Evolutionary conservation across 2,888 invertebrate genomes (phyloP), one percentile per base, ranked within the genome.

Genomic region (Cataglyphis cursor): DNA sequence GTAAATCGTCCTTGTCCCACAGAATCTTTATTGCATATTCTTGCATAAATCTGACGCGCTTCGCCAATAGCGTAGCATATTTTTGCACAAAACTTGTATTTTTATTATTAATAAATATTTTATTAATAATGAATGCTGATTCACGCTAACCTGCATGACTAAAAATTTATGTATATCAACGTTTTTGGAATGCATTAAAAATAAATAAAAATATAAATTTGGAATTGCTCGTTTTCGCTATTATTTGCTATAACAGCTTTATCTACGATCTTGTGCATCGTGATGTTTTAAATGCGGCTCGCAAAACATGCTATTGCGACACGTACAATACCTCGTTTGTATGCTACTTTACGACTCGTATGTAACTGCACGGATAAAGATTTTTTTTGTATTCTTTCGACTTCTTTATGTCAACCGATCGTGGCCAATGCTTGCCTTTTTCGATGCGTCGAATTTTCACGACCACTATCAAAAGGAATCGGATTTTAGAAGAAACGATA

Each of bases 1-100:
- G 15, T 31, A 15, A n/a, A 74, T 66, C 66, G 15, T 73, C 74
- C 80, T 80, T 75, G 64, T 28, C 38, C 38, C 6, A 75, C 15
- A 75, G 21, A 51, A 10, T 15, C 3, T 57, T 81, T 72, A 64
- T 84, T 24, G 41, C 35, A n/a, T 64, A 64, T 41, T 65, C 38
- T 62, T 64, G n/a, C 51, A 65, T 65, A 76, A 65, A 76, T 24
- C 8, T 61, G 75, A 48, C 24, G 35, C 28, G 41, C 28, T 51
- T 64, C 12, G 48, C 51, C 64, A 64, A 75, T 48, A 2, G 18
- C 35, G 24, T n/a, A 38, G 3, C 12, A 24, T 3, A 35, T 18
- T 75, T 75, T 35, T 24, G 24, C n/a, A 24, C n/a, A 54, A 54
- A 51, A 35, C 18, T 48, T 64, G 44, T 24, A n/a, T 0, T 6